A percentile compares a stretch with the other conserved stretches of the same genome.
Conservation (phyloP, 2,888 invertebrate genomes). For the Hydroisotoma schaefferi region DNA sequence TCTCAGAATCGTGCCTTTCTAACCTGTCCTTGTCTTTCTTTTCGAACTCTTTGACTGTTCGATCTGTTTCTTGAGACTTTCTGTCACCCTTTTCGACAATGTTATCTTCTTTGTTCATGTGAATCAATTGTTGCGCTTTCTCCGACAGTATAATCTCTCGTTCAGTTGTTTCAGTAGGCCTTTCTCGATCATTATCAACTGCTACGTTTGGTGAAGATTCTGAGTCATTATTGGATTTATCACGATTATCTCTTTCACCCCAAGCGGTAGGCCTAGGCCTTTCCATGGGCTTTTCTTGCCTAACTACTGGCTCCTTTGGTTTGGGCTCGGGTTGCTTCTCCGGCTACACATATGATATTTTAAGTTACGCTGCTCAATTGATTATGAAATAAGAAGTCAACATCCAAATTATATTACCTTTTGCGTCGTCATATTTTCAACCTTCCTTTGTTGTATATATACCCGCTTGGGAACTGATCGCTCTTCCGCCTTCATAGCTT, state of each 20-base stretch:
- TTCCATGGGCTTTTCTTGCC: slow-evolving; percentile 14
- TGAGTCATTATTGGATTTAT: slow-evolving; percentile 10
- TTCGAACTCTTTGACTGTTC: slow-evolving; percentile 4
- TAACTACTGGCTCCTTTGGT: slow-evolving; percentile 15
- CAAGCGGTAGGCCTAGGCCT: slow-evolving; percentile 12
- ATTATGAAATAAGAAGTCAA: background rate
- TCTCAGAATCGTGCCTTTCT: slow-evolving; percentile 15
- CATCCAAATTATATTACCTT: slow-evolving; percentile 7
- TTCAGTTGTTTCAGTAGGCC: background rate
- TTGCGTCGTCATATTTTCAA: slow-evolving; percentile 42
- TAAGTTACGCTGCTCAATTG: background rate
- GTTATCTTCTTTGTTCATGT: slow-evolving; percentile 4
- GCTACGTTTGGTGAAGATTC: slow-evolving; percentile 6
- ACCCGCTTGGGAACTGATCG: slow-evolving; percentile 33
- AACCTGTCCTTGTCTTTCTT: slow-evolving; percentile 12
- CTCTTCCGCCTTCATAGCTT: slow-evolving; percentile 17
- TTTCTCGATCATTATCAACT: slow-evolving; percentile 14
- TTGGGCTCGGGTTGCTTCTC: slow-evolving; percentile 18
- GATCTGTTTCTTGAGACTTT: background rate
- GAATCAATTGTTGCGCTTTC: slow-evolving; percentile 12
- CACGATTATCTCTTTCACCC: slow-evolving; percentile 26
- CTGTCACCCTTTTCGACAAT: background rate
- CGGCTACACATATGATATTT: slow-evolving; percentile 9
- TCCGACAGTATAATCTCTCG: slow-evolving; percentile 10
- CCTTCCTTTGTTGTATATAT: slow-evolving; percentile 45